phyloP scores from a whole-genome alignment of 2,113 vertebrate species.

The Platanista minor region DNA sequence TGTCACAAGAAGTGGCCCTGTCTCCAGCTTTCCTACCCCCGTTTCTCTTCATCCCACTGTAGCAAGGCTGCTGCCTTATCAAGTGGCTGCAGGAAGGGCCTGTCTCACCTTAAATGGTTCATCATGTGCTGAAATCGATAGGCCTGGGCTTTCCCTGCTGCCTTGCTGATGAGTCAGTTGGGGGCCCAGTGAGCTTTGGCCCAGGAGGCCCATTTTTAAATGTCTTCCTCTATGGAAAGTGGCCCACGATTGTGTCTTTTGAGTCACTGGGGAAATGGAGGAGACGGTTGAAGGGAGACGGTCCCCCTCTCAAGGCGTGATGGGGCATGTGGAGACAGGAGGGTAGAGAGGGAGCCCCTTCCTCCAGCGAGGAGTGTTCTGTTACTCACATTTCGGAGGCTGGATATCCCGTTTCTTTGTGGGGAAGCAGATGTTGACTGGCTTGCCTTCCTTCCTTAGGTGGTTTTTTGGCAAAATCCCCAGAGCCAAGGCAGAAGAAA shows the following conservation, averaged over 20 bases:
- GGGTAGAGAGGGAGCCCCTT: background rate
- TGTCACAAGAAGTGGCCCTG: background rate
- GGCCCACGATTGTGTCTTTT: background rate
- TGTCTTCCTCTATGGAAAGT: background rate
- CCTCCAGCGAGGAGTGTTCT: background rate
- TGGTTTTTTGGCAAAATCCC: conserved; percentile 99
- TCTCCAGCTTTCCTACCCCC: background rate
- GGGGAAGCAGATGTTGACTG: conserved; percentile 60
- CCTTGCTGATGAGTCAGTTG: background rate
- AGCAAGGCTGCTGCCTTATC: background rate
- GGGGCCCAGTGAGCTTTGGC: background rate
- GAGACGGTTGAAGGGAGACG: background rate
- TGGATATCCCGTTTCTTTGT: conserved; percentile 15
- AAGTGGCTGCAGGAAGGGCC: background rate
- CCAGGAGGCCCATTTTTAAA: background rate
- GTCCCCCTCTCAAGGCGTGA: background rate
- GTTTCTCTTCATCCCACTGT: background rate
- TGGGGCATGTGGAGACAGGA: background rate
- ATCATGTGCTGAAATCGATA: rapidly evolving
- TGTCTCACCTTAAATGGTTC: background rate
- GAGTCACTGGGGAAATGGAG: background rate
- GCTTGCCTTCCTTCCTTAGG: conserved; percentile 79
- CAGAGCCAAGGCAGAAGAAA: conserved; percentile 97
- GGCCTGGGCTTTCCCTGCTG: background rate
- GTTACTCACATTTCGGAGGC: background rate